Evolutionary conservation across 2,888 invertebrate genomes (phyloP).

Genomic region (Tenthredo scrophulariae): DNA sequence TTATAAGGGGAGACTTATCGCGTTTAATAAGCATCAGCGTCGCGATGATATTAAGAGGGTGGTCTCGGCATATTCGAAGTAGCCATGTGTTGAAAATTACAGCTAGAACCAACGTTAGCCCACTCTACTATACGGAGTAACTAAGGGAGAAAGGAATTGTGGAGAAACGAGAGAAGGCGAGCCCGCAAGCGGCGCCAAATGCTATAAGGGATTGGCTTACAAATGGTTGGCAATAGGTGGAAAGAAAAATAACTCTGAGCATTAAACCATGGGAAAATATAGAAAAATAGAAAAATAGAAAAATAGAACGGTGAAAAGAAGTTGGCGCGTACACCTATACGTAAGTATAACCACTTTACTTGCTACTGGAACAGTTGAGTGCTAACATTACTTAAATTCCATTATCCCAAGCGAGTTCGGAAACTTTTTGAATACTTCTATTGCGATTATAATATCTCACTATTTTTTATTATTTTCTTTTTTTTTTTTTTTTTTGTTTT

Average conservation of each 20-base stretch:
- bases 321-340: background rate
- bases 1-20: slow-evolving; percentile 44
- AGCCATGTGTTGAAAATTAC: slow-evolving; percentile 38
- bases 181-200: slow-evolving; percentile 20
- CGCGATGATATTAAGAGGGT: slow-evolving; percentile 5
- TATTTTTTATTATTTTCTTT: background rate
- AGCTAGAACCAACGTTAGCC: slow-evolving; percentile 29
- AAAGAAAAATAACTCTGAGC: slow-evolving; percentile 7
- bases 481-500: background rate
- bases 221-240: background rate
- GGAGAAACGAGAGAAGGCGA: background rate
- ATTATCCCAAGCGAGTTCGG: background rate
- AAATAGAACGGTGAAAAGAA: slow-evolving; percentile 5
- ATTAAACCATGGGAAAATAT: slow-evolving; percentile 3
- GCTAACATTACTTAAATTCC: slow-evolving; percentile 6
- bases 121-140: background rate
- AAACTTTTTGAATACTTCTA: slow-evolving; percentile 23
- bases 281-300: background rate
- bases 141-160: background rate
- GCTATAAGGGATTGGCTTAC: slow-evolving; percentile 20
- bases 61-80: slow-evolving; percentile 24
- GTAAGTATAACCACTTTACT: slow-evolving; percentile 28
- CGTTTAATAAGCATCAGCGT: slow-evolving; percentile 42
- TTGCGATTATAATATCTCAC: background rate
- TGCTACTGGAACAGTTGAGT: background rate